phyloP scores from a whole-genome alignment of 2,797 vertebrate species.

The Delichon dasypus region DNA sequence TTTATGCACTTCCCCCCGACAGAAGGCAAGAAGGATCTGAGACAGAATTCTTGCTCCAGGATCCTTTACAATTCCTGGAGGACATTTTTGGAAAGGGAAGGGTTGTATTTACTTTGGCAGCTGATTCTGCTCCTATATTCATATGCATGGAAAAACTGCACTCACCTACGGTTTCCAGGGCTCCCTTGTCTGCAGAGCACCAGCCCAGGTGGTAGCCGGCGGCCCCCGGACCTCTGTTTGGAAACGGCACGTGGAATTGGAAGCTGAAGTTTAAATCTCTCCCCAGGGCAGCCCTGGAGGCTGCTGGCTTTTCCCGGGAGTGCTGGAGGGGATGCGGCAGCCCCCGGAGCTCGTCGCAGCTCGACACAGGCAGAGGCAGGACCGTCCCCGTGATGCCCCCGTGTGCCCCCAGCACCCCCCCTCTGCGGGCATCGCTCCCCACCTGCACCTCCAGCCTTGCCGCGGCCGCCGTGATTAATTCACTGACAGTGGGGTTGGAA shows the following conservation, averaged over 20 bases:
- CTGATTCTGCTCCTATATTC: conserved; percentile 24
- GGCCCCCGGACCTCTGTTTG: background rate
- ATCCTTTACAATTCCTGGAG: conserved; percentile 67
- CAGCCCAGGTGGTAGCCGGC: conserved; percentile 44
- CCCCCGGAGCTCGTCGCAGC: fast-evolving
- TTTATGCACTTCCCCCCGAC: background rate
- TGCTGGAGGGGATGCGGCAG: background rate
- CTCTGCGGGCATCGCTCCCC: background rate
- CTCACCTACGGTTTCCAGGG: conserved; percentile 33
- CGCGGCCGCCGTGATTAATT: background rate
- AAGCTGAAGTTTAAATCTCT: background rate
- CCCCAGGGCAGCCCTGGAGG: background rate
- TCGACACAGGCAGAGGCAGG: background rate
- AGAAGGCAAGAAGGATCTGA: conserved; percentile 43
- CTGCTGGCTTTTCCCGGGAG: background rate
- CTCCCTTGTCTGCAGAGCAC: background rate
- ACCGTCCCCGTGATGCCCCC: fast-evolving
- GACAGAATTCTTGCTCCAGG: conserved; percentile 48
- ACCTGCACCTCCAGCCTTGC: background rate
- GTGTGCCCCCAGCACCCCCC: fast-evolving
- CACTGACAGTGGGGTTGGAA: conserved; percentile 3
- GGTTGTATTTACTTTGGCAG: conserved; percentile 69
- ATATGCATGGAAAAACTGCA: conserved; percentile 53
- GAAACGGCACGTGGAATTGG: background rate
- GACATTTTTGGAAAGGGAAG: conserved; percentile 68